These are phyloP conservation scores for Gasterosteus aculeatus DNA, from an alignment of 2,113 vertebrate species.

Conservation along the genomic window DNA sequence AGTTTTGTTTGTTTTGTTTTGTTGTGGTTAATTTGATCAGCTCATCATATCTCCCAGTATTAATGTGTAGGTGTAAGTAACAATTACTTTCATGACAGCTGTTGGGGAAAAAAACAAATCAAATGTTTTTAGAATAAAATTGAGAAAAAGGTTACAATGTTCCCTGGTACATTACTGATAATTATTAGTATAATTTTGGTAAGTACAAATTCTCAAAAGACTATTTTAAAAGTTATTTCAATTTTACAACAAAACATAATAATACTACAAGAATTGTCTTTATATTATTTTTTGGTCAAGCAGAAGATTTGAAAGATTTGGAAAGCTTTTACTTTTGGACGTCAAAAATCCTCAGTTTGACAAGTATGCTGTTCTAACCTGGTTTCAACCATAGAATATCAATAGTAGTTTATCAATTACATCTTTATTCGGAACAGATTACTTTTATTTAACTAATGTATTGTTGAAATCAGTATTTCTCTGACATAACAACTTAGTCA, in stretches of 20 bases:
- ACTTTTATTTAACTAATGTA: neutral
- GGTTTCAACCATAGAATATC: neutral
- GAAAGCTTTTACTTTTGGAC: neutral
- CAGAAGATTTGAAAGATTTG: neutral
- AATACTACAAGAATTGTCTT: neutral
- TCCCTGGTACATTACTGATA: neutral
- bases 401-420: neutral
- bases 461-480: neutral
- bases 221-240: too few species aligned
- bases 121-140: neutral
- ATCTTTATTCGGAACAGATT: neutral
- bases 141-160: neutral
- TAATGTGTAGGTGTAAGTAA: neutral
- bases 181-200: neutral
- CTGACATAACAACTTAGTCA: neutral
- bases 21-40: constrained; percentile 15
- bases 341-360: neutral
- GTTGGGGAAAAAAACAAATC: neutral
- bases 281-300: neutral
- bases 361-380: neutral
- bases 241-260: neutral
- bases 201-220: neutral
- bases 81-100: neutral
- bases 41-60: neutral
- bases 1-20: neutral